A percentile compares a stretch with the other conserved stretches of the same genome.
Conservation (phyloP, 1,140 invertebrate species). For the Tetraneura akinire region DNA sequence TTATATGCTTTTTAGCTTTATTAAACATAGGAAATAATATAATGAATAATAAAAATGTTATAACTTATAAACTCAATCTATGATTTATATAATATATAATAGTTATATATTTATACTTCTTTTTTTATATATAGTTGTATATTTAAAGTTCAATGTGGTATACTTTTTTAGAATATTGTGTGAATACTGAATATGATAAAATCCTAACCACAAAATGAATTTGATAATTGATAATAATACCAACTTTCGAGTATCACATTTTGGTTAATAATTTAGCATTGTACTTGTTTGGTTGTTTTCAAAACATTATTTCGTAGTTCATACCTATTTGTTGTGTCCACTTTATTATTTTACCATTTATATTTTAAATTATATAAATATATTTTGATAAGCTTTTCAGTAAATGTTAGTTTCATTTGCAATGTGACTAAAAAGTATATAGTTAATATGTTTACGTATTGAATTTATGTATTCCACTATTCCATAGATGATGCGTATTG, state of each 20-base stretch:
- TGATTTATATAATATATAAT: too few species aligned
- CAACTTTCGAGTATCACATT: not conserved
- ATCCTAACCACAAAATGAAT: not conserved
- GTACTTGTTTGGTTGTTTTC: conserved; percentile 1
- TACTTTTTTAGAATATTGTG: too few species aligned
- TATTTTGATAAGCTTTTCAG: not conserved
- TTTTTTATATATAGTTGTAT: too few species aligned
- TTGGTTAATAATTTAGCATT: not conserved
- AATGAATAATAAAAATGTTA: too few species aligned
- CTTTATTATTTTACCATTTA: not conserved
- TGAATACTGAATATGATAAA: too few species aligned
- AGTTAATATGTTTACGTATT: not conserved
- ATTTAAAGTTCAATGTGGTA: too few species aligned
- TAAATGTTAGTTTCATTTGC: not conserved
- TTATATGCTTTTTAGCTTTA: too few species aligned
- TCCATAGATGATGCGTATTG: not conserved
- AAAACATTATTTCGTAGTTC: not conserved
- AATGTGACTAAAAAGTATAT: not conserved
- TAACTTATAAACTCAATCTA: too few species aligned
- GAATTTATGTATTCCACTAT: not conserved
- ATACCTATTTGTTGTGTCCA: not conserved
- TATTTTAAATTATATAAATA: not conserved
- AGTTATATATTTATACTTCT: too few species aligned
- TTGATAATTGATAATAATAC: not conserved
- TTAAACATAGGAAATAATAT: too few species aligned